phyloP scores from a whole-genome alignment of 2,888 invertebrate species.

The Drosophila putrida region DNA sequence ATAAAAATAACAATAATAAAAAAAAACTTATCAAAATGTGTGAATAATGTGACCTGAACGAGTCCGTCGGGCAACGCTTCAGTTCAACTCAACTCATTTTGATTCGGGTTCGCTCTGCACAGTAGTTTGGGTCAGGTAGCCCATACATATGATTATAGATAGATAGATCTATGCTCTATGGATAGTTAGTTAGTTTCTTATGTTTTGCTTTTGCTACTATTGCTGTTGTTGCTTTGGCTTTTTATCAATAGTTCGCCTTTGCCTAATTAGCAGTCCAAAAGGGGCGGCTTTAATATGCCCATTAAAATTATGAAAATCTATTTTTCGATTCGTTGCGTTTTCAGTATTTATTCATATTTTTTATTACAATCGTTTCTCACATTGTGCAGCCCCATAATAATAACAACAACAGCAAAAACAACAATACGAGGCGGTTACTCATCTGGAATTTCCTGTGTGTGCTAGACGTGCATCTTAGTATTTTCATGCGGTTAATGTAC shows the following conservation, averaged over 20 bases:
- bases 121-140: conserved; percentile 60
- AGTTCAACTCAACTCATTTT: conserved; percentile 1
- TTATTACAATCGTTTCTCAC: conserved; percentile 41
- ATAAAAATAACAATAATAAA: conserved; percentile 19
- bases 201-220: conserved; percentile 1
- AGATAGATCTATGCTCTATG: conserved; percentile 6
- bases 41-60: conserved; percentile 76
- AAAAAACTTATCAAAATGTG: conserved; percentile 68
- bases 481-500: background rate
- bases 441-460: conserved; percentile 60
- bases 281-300: conserved; percentile 76
- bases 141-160: conserved; percentile 37
- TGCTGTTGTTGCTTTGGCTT: too few relatives aligned
- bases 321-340: conserved; percentile 48
- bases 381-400: conserved; percentile 27
- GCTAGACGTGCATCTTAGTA: conserved; percentile 11
- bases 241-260: conserved; percentile 18
- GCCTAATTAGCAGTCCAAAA: conserved; percentile 69
- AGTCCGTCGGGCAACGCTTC: conserved; percentile 55
- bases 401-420: background rate
- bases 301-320: conserved; percentile 78
- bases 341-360: conserved; percentile 5
- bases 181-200: conserved; percentile 8
- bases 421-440: conserved; percentile 42
- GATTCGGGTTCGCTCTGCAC: conserved; percentile 26